Conservation (phyloP, 2,113 vertebrate genomes). For the Sturnus vulgaris region DNA sequence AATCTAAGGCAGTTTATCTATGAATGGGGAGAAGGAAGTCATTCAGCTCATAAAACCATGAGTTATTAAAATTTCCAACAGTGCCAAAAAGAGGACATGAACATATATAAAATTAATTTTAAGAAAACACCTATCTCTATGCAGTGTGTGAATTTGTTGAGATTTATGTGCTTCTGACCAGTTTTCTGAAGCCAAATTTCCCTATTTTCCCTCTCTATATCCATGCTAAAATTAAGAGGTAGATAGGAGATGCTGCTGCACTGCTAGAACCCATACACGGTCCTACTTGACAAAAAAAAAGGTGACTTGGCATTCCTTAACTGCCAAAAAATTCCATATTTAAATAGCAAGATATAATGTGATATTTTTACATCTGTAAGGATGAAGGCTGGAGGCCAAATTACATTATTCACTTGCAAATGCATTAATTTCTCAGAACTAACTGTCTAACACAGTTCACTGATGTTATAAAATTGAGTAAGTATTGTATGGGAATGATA, state of each 20-base stretch:
- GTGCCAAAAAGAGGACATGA: not conserved
- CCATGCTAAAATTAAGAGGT: not conserved
- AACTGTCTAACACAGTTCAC: not conserved
- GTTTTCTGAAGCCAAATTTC: not conserved
- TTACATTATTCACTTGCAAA: not conserved
- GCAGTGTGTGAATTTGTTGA: not conserved
- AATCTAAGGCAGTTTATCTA: not conserved
- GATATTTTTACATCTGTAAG: not conserved
- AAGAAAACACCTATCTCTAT: not conserved
- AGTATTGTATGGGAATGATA: not conserved
- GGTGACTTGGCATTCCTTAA: not conserved
- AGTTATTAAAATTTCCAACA: not conserved
- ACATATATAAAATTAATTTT: not conserved
- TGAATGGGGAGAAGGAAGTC: not conserved
- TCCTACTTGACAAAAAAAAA: not conserved
- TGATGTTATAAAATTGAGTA: not conserved
- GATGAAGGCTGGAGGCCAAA: not conserved
- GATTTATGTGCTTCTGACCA: not conserved
- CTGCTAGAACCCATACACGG: not conserved
- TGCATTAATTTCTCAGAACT: not conserved
- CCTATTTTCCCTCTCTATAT: not conserved
- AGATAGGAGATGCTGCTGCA: not conserved
- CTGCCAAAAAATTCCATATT: not conserved
- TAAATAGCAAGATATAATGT: not conserved
- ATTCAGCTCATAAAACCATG: not conserved